Conservation (phyloP, 2,888 invertebrate species). For the Philhelius pedissequus region DNA sequence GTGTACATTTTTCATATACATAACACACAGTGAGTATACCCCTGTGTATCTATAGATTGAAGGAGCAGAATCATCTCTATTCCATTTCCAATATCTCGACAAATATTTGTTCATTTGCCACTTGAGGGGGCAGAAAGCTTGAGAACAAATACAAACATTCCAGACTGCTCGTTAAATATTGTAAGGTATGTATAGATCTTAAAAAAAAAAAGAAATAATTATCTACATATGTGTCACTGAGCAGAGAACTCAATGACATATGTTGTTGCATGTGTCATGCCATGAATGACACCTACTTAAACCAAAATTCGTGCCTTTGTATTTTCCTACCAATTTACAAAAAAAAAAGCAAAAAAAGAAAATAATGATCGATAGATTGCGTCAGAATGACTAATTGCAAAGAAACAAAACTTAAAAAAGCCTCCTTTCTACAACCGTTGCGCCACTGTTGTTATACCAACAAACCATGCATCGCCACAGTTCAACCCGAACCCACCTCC, state of each 20-base stretch:
- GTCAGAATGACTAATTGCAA: constrained; percentile 9
- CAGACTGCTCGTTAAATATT: not conserved
- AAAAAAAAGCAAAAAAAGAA: not conserved
- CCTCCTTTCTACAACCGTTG: not conserved
- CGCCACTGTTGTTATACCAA: too few species aligned
- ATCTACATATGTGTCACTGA: constrained; percentile 12
- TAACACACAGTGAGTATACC: not conserved
- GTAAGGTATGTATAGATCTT: not conserved
- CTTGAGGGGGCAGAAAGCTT: constrained; percentile 18
- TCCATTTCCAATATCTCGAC: constrained; percentile 4
- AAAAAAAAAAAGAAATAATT: not conserved
- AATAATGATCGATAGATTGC: constrained; percentile 27
- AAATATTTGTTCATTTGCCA: constrained; percentile 53
- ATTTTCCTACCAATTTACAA: not conserved
- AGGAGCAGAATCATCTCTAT: constrained; percentile 8
- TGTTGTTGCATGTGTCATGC: constrained; percentile 9
- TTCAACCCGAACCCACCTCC: not conserved
- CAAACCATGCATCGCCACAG: not conserved
- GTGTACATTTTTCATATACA: not conserved
- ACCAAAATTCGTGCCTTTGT: not conserved
- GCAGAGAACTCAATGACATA: not conserved
- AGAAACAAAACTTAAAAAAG: not conserved
- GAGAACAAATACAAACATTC: not conserved
- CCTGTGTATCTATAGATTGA: not conserved
- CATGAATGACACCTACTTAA: not conserved